Percentiles rank a stretch among this genome's conserved stretches.
Conservation (phyloP, 2,797 vertebrate genomes). For the Graptemys geographica region DNA sequence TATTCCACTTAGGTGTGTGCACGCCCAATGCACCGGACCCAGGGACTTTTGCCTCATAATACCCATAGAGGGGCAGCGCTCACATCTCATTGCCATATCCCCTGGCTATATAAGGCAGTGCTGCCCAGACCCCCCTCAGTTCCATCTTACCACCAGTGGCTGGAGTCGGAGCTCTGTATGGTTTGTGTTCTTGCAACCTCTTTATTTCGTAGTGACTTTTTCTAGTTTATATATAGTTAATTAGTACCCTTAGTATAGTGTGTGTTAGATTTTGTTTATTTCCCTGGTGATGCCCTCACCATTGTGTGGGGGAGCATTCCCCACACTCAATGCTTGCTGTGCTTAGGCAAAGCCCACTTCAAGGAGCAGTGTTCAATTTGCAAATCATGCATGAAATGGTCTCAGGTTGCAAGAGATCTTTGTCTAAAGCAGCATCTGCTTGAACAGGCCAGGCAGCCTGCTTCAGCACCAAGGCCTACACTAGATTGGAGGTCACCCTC, state of each 20-base stretch:
- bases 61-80: not conserved
- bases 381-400: not conserved
- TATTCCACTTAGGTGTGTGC: not conserved
- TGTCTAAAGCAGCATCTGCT: not conserved
- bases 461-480: not conserved
- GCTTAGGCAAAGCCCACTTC: not conserved
- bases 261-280: not conserved
- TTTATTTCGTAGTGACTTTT: not conserved
- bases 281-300: not conserved
- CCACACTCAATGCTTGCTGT: not conserved
- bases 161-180: not conserved
- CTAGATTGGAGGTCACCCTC: not conserved
- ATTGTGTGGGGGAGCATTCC: not conserved
- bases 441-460: no score
- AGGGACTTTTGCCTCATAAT: not conserved
- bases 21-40: not conserved
- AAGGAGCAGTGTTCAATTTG: not conserved
- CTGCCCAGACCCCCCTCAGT: not conserved
- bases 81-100: not conserved
- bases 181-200: not conserved
- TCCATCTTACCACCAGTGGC: not conserved
- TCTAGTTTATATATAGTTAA: not conserved
- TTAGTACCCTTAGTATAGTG: not conserved
- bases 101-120: not conserved
- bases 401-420: not conserved